Base-by-base conservation (phyloP, 2,113 vertebrate species). In the Lagopus muta region DNA sequence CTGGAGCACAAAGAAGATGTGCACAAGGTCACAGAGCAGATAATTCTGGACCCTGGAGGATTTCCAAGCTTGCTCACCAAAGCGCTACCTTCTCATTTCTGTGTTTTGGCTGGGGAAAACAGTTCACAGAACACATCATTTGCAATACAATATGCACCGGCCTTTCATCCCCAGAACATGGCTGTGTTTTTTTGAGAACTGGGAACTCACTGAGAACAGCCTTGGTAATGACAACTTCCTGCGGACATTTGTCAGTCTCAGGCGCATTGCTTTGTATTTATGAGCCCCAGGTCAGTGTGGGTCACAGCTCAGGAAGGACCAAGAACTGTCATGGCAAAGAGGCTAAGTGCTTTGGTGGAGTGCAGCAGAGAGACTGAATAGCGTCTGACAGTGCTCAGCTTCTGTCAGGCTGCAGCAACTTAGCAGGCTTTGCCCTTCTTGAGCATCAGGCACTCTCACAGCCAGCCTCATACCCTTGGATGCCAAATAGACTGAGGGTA, bases 251-350 rank as follows among this genome's bases (percentile, higher is more conserved):
- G 85, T 91, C 94, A 95, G 83, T 64, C 76, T 19, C 65, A 81
- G 55, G 62, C 83, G 91, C 54, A 96, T 62, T 55, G 80, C 55
- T 80, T 45, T 28, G 58, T 93, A 73, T 95, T 95, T 93, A 92
- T 92, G 92, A 71, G 73, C 81, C 79, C 3, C 24, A 8, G 14
- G 8, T 28, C 0, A 87, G 48, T 65, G 74, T 76, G 78, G 84
- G 45, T 85, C 77, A 82, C 1, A 0, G 55, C 58, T 82, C 75
- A 67, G 82, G 72, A 71, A 66, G n/a, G 78, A 90, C 84, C n/a
- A 48, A 85, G 42, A 73, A 60, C 7, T 74, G 36, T 64, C 18
- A 10, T 76, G 55, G 13, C 1, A 0, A 64, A 52, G 60, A 89
- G 22, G 10, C 67, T 14, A 13, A 92, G 60, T 47, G 71, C 55